Base-by-base conservation (phyloP, 2,797 vertebrate species). In the Benthosema pterotum region DNA sequence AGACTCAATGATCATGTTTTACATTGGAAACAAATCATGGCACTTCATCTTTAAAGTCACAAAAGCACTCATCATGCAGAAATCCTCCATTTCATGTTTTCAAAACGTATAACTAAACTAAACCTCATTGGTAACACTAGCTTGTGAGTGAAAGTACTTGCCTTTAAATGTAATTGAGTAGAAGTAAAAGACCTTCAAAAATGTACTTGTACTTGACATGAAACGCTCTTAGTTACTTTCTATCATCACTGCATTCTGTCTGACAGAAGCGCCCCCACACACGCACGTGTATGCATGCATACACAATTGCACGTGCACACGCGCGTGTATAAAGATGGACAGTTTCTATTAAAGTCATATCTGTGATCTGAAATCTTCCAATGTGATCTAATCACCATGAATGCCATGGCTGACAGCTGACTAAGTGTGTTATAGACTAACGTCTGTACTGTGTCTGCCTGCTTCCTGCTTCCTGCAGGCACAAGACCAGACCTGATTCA, bases 351-450 rank as follows among this genome's bases (percentile, higher is more conserved):
- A 3, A 15, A 15, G 17, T 50, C 11, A 1, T 18, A 50, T 11
- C 2, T 50, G 2, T 18, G 17, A 69, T 69, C 11, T 53, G 52
- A 55, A 64, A 67, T 63, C 57, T 46, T 61, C 54, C 51, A 52
- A 52, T 50, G 15, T 50, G 47, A 63, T 71, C 60, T 75, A 45
- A 71, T 69, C 73, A 59, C 42, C 49, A 69, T 76, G 60, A 38
- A 53, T 22, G 53, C 47, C 38, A 28, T 46, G 3, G 17, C 12
- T 46, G 47, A 48, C 60, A 42, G 59, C 60, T 71, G 71, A 75
- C 42, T 52, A 56, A 13, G 51, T 15, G 48, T 38, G 32, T 38
- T 38, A 8, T 38, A 2, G 8, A 9, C 32, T 38, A 9, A 38
- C 32, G 32, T 38, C n/a, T n/a, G n/a, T n/a, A n/a, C n/a, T n/a